Evolutionary conservation across 2,113 vertebrate species (phyloP).

Genomic region (Ochotona princeps): DNA sequence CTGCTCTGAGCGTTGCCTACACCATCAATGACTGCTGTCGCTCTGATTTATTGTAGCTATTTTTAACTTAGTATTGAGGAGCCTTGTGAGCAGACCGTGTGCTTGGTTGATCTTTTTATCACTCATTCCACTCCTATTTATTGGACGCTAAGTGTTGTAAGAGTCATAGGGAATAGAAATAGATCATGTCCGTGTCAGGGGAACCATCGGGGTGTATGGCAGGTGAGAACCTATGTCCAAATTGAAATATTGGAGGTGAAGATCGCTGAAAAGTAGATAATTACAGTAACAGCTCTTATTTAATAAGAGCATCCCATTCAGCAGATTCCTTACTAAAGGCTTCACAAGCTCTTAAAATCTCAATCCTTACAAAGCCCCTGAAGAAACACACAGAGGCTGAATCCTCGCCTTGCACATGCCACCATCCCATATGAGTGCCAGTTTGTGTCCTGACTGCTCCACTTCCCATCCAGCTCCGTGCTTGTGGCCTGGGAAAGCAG

Average conservation of each 20-base stretch:
- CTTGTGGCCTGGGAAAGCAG: too few species aligned
- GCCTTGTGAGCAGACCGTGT: background rate
- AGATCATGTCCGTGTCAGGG: background rate
- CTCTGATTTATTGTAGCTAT: background rate
- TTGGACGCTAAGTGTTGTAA: background rate
- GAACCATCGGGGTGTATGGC: background rate
- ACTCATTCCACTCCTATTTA: background rate
- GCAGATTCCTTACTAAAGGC: background rate
- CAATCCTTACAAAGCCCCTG: background rate
- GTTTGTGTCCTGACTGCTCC: too few species aligned
- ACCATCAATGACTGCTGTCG: too few species aligned
- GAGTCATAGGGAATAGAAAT: background rate
- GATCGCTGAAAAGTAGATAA: background rate
- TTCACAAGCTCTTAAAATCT: background rate
- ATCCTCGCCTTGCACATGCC: too few species aligned
- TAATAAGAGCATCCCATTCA: background rate
- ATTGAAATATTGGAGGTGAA: background rate
- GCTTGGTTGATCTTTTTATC: background rate
- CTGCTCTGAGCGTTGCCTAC: background rate
- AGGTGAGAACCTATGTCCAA: background rate
- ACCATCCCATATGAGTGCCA: too few species aligned
- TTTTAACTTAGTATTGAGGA: constrained; percentile 28
- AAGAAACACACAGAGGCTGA: too few species aligned
- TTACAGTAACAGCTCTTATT: background rate
- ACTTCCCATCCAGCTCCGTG: too few species aligned